Evolutionary conservation across 2,797 vertebrate genomes (phyloP), one percentile per base, ranked within the genome.

Genomic region (Notamacropus eugenii): DNA sequence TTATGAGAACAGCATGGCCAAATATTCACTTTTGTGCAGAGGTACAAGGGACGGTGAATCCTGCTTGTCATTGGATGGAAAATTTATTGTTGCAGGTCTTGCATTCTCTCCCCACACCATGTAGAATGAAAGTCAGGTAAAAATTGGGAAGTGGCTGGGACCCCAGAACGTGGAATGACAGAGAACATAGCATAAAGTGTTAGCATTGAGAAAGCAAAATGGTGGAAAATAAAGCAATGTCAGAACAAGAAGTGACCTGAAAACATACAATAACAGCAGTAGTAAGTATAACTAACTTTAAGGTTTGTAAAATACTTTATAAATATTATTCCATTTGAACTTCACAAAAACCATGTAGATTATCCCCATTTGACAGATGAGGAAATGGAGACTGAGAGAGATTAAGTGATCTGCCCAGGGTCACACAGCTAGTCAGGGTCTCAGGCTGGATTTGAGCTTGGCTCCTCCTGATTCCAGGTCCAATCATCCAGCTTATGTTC

Each of bases 1-100:
- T 98, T 97, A 97, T 34, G 4, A 92, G 95, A 95, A 96, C 93
- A 92, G 11, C 4, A 54, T 57, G 57, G 90, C 93, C 97, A 50
- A 95, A 62, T 54, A 96, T n/a, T 50, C 95, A 96, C 93, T 94
- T 94, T 19, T 40, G 28, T 90, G 92, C 50, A 14, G 34, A 4
- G 8, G 13, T 96, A 10, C 50, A 93, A 91, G 94, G 92, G 57
- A 90, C 46, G 91, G 59, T 96, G 92, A 95, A 96, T 93, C 14
- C 40, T 93, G 12, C 40, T 57, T 93, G 91, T 59, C 4, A 46
- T 67, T 82, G 67, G 59, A 19, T 28, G 22, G 19, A 24, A 5
- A 19, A 22, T 22, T 34, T 90, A 14, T 91, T 46, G 91, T 90
- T 67, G 56, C 94, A 82, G 91, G n/a, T 12, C 1, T 82, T 82